Evolutionary conservation across 2,797 vertebrate genomes (phyloP).

Genomic region (Peromyscus aztecus): DNA sequence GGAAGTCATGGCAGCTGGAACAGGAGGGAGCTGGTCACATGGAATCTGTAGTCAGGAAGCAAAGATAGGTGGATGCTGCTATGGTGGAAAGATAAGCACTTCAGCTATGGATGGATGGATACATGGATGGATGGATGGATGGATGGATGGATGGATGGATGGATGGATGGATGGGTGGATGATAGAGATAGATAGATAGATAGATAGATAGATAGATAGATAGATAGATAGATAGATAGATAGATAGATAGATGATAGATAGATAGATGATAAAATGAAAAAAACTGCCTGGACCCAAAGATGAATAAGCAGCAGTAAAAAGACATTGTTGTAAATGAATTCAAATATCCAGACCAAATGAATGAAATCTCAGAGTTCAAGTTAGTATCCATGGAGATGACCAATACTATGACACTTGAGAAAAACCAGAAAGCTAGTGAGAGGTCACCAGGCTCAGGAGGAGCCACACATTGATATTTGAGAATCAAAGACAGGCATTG

Average conservation of each 20-base stretch:
- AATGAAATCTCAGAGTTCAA: background rate
- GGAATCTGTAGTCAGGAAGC: background rate
- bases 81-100: background rate
- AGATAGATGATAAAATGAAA: background rate
- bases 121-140: background rate
- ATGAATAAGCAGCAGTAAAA: background rate
- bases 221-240: background rate
- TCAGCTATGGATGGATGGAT: background rate
- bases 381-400: background rate
- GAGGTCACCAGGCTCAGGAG: background rate
- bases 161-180: background rate
- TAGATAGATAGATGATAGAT: background rate
- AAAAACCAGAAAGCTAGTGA: background rate
- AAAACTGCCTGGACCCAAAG: background rate
- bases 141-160: background rate
- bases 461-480: background rate
- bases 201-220: background rate
- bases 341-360: background rate
- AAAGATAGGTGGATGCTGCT: background rate
- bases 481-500: background rate
- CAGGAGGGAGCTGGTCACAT: background rate
- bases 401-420: background rate
- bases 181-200: background rate
- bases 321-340: background rate
- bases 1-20: background rate